These are phyloP conservation scores for Clinocottus analis DNA, from an alignment of 2,113 vertebrate species.

Conservation along the genomic window DNA sequence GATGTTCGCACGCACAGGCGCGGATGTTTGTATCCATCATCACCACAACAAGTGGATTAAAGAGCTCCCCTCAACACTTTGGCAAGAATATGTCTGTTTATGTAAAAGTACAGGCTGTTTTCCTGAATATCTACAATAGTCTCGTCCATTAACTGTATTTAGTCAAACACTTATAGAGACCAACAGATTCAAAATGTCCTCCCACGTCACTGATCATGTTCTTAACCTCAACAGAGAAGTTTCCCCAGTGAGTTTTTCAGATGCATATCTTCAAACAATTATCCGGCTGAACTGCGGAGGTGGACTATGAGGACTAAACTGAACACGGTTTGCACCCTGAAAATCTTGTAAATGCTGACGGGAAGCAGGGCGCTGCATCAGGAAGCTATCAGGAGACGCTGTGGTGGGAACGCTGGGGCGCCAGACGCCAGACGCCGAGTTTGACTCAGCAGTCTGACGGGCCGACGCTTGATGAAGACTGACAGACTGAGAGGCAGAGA, in stretches of 20 bases:
- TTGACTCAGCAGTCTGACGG: too few species aligned
- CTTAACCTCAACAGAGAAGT: neutral
- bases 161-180: neutral
- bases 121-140: neutral
- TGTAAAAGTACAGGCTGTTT: neutral
- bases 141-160: neutral
- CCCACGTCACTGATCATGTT: neutral
- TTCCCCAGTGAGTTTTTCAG: neutral
- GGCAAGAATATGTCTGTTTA: neutral
- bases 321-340: neutral
- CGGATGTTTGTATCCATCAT: neutral
- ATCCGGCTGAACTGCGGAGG: neutral
- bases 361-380: constrained; percentile 10
- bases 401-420: constrained; percentile 28
- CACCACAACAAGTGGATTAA: neutral
- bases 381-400: constrained; percentile 6
- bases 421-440: too few species aligned
- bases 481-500: too few species aligned
- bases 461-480: too few species aligned
- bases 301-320: neutral
- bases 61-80: neutral
- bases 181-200: neutral
- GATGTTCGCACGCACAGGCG: neutral
- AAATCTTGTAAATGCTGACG: constrained; percentile 23
- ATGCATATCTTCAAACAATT: neutral